Conservation (phyloP, 2,888 invertebrate genomes). For the Neocrepidodera transversa region DNA sequence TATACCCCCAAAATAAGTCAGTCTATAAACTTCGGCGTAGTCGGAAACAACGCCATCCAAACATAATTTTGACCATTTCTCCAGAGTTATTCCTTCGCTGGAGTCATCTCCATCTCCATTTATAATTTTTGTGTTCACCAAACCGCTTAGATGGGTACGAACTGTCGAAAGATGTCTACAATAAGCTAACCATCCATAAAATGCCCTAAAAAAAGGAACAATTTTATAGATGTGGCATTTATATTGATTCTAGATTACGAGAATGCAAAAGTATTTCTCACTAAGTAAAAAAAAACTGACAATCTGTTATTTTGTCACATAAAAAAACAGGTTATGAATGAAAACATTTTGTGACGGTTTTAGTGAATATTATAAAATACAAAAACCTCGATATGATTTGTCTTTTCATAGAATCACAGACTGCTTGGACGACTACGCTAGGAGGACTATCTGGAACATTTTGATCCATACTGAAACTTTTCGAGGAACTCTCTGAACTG, state of each 20-base stretch:
- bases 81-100: conserved; percentile 72
- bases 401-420: conserved; percentile 93
- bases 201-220: conserved; percentile 67
- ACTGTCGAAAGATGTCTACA: conserved; percentile 93
- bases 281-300: too few relatives aligned
- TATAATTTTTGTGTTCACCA: conserved; percentile 79
- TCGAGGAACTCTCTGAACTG: conserved; percentile 71
- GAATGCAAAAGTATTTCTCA: too few relatives aligned
- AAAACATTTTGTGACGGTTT: too few relatives aligned
- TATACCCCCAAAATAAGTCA: conserved; percentile 89
- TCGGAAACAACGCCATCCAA: conserved; percentile 69
- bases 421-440: conserved; percentile 63
- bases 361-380: too few relatives aligned
- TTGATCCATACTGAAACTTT: conserved; percentile 63
- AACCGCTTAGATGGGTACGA: conserved; percentile 87
- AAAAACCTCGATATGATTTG: conserved; percentile 91
- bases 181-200: conserved; percentile 96
- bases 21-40: conserved; percentile 77
- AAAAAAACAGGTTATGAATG: too few relatives aligned
- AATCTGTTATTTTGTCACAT: too few relatives aligned
- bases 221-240: too few relatives aligned
- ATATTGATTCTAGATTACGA: too few relatives aligned
- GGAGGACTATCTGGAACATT: conserved; percentile 58
- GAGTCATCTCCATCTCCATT: conserved; percentile 71
- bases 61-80: conserved; percentile 75